Evolutionary conservation across 2,113 vertebrate genomes (phyloP), one percentile per base, ranked within the genome.

Genomic region (Platichthys stellatus): DNA sequence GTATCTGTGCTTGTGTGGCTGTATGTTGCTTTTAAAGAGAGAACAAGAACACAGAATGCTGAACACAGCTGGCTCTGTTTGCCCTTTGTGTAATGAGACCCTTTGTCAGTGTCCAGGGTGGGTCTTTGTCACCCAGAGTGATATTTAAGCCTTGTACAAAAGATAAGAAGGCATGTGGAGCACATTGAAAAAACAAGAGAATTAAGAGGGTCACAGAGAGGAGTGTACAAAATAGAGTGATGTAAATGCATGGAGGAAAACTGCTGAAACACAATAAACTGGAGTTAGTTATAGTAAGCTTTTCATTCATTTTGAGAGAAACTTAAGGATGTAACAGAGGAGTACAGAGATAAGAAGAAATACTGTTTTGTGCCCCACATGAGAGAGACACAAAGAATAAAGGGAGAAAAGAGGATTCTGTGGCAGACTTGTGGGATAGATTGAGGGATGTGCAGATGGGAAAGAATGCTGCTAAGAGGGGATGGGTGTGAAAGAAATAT

Each of bases 21-120:
- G 35, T 72, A 18, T 20, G 20, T n/a, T 31, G 4, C 7, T 18
- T 14, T 28, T 43, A 24, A 21, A 14, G 26, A 60, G 40, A 54
- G 3, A 14, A 51, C 60, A 57, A 21, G 23, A 51, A 59, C 21
- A 60, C 13, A 26, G 31, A 76, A 24, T 31, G 28, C 49, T 73
- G 56, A 75, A 80, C 17, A 61, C 90, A 91, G 90, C 91, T 93
- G 84, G 70, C 78, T 79, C 35, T 65, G 65, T 45, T 70, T 53
- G 71, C 58, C 51, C 82, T 85, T 57, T 87, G 83, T 85, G 80
- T 94, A 93, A 94, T 94, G 84, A 88, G 80, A 76, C 54, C 86
- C 74, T 84, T 85, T 85, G 83, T 80, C 60, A 63, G 59, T 43
- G 51, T 63, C 66, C 69, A 74, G 90, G 89, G 86, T 83, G 89